Conservation (phyloP, 2,113 vertebrate genomes). For the western clawed frog (Xenopus tropicalis) region DNA sequence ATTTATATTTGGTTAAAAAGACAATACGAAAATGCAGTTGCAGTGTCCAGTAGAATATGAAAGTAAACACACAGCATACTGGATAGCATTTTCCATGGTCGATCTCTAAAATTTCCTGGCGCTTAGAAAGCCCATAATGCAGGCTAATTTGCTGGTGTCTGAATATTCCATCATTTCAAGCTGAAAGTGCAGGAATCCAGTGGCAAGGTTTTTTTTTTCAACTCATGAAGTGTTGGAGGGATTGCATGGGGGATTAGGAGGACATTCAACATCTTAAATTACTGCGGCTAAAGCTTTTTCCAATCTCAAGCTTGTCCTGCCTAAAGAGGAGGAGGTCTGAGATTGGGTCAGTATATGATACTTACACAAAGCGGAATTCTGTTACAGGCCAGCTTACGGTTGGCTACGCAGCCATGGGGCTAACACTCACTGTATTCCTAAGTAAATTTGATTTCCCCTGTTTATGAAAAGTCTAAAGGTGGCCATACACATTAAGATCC, state of each 20-base stretch:
- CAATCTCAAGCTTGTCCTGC: neutral
- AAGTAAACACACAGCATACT: slow-evolving; percentile 1
- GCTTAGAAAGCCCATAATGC: neutral
- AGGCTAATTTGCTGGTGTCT: slow-evolving; percentile 11
- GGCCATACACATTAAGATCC: too few species aligned
- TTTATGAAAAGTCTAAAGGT: too few species aligned
- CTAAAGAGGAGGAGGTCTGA: too few species aligned
- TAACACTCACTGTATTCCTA: too few species aligned
- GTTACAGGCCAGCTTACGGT: too few species aligned
- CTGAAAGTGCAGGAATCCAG: neutral
- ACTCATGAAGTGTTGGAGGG: neutral
- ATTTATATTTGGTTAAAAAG: too few species aligned
- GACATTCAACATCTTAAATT: neutral
- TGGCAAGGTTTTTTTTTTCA: neutral
- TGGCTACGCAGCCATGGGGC: too few species aligned
- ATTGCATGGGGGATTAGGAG: neutral
- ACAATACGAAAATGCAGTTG: too few species aligned
- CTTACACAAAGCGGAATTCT: too few species aligned
- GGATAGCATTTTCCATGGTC: slow-evolving; percentile 16
- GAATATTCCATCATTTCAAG: slow-evolving; percentile 6
- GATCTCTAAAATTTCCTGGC: slow-evolving; percentile 14
- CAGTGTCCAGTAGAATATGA: neutral
- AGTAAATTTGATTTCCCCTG: too few species aligned
- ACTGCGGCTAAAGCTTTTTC: neutral
- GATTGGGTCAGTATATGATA: too few species aligned